These are phyloP conservation scores for Xiphorhynchus elegans DNA, from an alignment of 2,113 vertebrate genomes.

Conservation along the genomic window DNA sequence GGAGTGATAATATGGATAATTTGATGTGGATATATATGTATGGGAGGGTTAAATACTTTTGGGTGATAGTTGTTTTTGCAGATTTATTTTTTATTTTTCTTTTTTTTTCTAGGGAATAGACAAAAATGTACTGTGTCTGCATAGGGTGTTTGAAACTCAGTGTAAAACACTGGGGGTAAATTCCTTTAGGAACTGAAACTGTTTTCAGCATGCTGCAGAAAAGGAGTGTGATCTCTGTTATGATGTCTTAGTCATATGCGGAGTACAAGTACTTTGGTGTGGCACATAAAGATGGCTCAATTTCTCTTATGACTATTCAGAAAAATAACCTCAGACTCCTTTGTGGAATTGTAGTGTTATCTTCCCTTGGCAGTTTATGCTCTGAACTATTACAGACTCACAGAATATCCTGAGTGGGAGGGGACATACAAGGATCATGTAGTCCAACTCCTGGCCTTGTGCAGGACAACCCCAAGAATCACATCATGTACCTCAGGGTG, in stretches of 20 bases:
- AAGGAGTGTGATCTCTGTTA: neutral
- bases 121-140: neutral
- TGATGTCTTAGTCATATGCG: neutral
- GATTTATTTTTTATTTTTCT: too few relatives aligned
- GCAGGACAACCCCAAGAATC: neutral
- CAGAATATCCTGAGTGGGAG: neutral
- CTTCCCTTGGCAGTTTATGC: neutral
- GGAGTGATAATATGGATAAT: neutral
- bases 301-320: neutral
- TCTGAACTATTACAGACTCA: neutral
- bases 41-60: neutral
- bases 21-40: neutral
- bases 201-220: neutral
- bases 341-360: neutral
- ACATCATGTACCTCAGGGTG: neutral
- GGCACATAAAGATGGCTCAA: neutral
- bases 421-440: too few relatives aligned
- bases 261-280: neutral
- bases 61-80: neutral
- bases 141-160: neutral
- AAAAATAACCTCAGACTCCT: neutral
- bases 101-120: neutral
- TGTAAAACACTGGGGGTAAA: neutral
- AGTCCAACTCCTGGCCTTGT: neutral
- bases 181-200: neutral